Conservation (phyloP, 2,888 invertebrate species). For the Tipula vernalis region DNA sequence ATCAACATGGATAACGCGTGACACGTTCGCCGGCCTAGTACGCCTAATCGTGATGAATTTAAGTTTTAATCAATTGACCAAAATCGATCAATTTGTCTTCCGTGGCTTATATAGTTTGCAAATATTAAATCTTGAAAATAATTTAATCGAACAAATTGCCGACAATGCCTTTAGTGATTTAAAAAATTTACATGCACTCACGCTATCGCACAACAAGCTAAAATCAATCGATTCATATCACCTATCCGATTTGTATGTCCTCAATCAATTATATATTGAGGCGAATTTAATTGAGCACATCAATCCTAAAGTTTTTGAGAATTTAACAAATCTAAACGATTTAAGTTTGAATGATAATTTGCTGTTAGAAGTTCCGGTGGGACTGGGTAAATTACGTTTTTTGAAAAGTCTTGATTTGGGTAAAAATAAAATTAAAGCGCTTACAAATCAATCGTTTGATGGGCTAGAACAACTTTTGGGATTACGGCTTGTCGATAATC, state of each 20-base stretch:
- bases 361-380: constrained; percentile 55
- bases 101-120: constrained; percentile 63
- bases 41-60: constrained; percentile 63
- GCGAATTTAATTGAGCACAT: constrained; percentile 58
- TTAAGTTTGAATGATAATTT: constrained; percentile 62
- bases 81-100: constrained; percentile 58
- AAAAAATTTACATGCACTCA: constrained; percentile 63
- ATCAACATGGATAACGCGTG: constrained; percentile 64
- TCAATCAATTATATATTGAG: constrained; percentile 62
- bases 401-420: constrained; percentile 69
- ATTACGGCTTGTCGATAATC: constrained; percentile 67
- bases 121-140: constrained; percentile 59
- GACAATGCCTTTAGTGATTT: constrained; percentile 63
- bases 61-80: constrained; percentile 56
- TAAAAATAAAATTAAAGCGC: constrained; percentile 61
- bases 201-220: constrained; percentile 59
- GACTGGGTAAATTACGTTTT: constrained; percentile 53
- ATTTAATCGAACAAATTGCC: constrained; percentile 53
- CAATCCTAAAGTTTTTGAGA: constrained; percentile 58
- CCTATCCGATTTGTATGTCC: constrained; percentile 58
- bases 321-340: constrained; percentile 65
- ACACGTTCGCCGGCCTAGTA: constrained; percentile 61
- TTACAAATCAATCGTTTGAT: constrained; percentile 58
- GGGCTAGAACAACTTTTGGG: constrained; percentile 63
- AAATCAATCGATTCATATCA: constrained; percentile 54